These are phyloP conservation scores for Trinorchestia longiramus DNA, from an alignment of 1,140 invertebrate species.

Conservation along the genomic window DNA sequence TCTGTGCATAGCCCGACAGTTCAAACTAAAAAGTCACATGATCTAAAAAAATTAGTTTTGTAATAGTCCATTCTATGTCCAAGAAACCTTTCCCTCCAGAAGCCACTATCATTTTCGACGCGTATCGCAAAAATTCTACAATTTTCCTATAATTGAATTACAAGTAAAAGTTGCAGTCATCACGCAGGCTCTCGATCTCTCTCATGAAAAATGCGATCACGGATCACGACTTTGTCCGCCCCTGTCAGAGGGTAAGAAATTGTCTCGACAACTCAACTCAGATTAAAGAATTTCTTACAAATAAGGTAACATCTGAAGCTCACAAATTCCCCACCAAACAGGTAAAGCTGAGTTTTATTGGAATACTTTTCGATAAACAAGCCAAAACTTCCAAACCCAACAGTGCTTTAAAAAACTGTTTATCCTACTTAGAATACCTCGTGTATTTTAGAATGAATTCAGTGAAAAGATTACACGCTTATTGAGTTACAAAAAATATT, in stretches of 20 bases:
- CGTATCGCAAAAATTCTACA: not conserved
- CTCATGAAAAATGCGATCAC: not conserved
- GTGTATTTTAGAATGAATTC: not conserved
- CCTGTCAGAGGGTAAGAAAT: not conserved
- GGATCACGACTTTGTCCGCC: not conserved
- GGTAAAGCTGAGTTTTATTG: not conserved
- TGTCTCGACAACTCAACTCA: not conserved
- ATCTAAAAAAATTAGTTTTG: not conserved
- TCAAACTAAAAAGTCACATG: not conserved
- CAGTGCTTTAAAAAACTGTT: not conserved
- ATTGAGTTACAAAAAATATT: not conserved
- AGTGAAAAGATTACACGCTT: not conserved
- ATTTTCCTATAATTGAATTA: not conserved
- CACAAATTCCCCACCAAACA: not conserved
- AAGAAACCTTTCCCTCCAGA: not conserved
- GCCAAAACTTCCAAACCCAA: not conserved
- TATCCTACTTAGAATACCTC: not conserved
- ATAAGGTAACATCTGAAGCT: not conserved
- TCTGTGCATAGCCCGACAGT: not conserved
- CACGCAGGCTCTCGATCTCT: not conserved
- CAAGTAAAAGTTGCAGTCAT: conserved; percentile 8
- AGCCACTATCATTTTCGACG: not conserved
- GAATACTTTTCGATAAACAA: not conserved
- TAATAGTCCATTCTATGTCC: not conserved
- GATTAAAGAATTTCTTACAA: not conserved